These are phyloP conservation scores for Sebastes jordani DNA, from an alignment of 2,797 vertebrate genomes.

Conservation along the genomic window DNA sequence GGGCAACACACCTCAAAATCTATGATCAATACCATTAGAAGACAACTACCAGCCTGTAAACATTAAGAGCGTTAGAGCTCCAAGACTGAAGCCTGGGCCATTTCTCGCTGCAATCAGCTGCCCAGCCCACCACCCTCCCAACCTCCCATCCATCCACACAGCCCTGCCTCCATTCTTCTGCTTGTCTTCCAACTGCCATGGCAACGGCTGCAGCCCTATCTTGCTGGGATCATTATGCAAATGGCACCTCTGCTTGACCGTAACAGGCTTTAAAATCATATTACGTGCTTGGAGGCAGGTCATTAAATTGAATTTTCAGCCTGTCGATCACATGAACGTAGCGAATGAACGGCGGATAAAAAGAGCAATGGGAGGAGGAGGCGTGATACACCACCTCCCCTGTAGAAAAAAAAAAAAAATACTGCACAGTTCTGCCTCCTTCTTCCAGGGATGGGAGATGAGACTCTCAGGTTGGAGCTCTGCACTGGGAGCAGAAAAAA, in stretches of 20 bases:
- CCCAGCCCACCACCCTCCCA: constrained; percentile 58
- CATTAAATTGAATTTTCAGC: constrained; percentile 89
- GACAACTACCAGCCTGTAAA: constrained; percentile 19
- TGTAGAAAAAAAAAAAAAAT: constrained; percentile 60
- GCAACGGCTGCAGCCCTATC: constrained; percentile 87
- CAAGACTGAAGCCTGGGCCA: constrained; percentile 28
- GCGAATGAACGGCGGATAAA: constrained; percentile 80
- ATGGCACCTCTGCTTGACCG: constrained; percentile 86
- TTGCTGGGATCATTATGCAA: constrained; percentile 88
- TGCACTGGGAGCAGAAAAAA: constrained; percentile 77
- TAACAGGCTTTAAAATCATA: constrained; percentile 90
- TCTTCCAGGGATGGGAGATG: constrained; percentile 58
- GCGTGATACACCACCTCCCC: constrained; percentile 21
- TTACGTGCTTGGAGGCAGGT: constrained; percentile 87
- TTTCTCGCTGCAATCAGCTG: constrained; percentile 59
- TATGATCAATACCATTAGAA: constrained; percentile 66
- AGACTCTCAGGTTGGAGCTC: constrained; percentile 69
- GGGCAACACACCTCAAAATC: constrained; percentile 49
- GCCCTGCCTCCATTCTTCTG: constrained; percentile 81
- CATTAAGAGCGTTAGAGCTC: constrained; percentile 15
- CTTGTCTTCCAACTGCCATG: constrained; percentile 83
- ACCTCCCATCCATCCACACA: constrained; percentile 65
- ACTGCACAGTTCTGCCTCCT: constrained; percentile 58
- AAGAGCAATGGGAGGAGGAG: constrained; percentile 54
- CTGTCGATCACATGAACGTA: constrained; percentile 81